Evolutionary conservation across 2,113 vertebrate species (phyloP), one percentile per base, ranked within the genome.

Genomic region (Hemiprocne comata): DNA sequence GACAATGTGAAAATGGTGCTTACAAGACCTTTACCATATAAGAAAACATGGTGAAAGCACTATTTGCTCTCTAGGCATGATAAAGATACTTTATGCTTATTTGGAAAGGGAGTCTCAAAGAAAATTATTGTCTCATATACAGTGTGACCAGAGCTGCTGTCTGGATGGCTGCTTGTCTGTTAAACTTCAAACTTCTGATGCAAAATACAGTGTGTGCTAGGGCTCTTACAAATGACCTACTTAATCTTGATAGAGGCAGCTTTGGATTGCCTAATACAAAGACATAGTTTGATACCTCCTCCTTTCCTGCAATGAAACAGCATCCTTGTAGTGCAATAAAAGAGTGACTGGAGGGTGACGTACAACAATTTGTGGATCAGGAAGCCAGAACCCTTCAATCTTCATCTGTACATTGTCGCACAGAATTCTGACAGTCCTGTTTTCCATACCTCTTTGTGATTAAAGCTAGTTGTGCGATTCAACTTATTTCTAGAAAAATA

Each of bases 271-370:
- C 25, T 94, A 54, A 61, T 26, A 40, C 42, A 75, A 78, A 69
- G 26, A 11, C 34, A 51, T 53, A 3, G 0, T 84, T 73, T 89
- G 70, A 78, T 42, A 66, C 34, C 60, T 94, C 17, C 44, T 81
- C 13, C 77, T 75, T 34, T 93, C 19, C n/a, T 0, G 0, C 42
- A 71, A 44, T 0, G 1, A 73, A 74, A 16, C 0, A 0, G 14
- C 6, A 16, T 82, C 75, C 87, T 96, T 76, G 78, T 85, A 85
- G 19, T 29, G n/a, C 87, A 85, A 44, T 73, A 61, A 87, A 87
- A 75, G 50, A 76, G 44, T 65, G 75, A 70, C 64, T 62, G 62
- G 36, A 94, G 58, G 58, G 53, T 89, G 73, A 48, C 0, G 0
- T 60, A 20, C 28, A 66, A 51, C 26, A 48, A 10, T 91, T 58